Evolutionary conservation across 2,113 vertebrate species (phyloP).

Genomic region (Gopherus evgoodei): DNA sequence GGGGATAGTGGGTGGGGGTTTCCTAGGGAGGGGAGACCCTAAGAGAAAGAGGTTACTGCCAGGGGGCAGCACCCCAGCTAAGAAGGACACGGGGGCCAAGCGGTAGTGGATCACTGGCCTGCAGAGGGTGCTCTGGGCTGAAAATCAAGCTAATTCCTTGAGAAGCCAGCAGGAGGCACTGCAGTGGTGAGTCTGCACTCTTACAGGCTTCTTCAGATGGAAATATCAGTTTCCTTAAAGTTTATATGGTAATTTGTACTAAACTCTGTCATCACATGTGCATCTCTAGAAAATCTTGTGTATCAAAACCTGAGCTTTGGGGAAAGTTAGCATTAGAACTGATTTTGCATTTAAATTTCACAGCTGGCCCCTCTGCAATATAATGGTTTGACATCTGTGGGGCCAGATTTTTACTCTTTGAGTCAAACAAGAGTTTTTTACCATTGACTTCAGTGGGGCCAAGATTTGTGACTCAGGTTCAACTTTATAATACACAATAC

Average conservation of each 20-base stretch:
- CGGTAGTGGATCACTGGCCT: no score
- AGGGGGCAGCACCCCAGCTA: no score
- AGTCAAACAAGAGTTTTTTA: neutral
- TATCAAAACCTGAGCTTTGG: neutral
- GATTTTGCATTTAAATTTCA: neutral
- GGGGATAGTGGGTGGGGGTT: no score
- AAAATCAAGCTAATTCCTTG: no score
- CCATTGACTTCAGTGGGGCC: accelerated
- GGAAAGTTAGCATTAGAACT: neutral
- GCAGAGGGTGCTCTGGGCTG: no score
- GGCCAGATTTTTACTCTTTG: neutral
- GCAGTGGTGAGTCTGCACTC: no score
- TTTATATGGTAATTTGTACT: neutral
- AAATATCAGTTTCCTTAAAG: neutral
- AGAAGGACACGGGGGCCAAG: no score
- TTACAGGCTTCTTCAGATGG: neutral
- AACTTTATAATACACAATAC: neutral
- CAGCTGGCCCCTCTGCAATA: neutral
- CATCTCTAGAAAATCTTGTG: neutral
- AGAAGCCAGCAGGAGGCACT: no score
- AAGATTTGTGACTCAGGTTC: neutral
- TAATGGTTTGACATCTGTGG: neutral
- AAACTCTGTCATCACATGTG: neutral
- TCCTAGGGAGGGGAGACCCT: no score
- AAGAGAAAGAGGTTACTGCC: no score